These are phyloP conservation scores for Megaptera novaeangliae DNA, from an alignment of 2,113 vertebrate species.

Conservation along the genomic window DNA sequence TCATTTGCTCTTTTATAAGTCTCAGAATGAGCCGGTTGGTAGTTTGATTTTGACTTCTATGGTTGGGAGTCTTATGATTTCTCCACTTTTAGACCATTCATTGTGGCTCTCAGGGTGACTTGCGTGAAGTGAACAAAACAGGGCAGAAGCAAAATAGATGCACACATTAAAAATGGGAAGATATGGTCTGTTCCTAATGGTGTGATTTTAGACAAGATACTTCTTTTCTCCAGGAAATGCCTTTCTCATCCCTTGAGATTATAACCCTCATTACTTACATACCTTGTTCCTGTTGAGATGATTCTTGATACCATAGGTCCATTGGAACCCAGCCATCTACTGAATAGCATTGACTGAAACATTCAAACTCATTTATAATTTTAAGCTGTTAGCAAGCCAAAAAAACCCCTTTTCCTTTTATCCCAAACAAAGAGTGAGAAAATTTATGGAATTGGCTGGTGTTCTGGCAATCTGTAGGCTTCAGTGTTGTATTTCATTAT, in stretches of 20 bases:
- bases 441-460: not conserved
- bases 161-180: not conserved
- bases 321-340: not conserved
- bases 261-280: not conserved
- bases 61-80: not conserved
- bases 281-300: not conserved
- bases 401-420: not conserved
- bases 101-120: not conserved
- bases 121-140: not conserved
- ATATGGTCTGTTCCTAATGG: not conserved
- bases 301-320: not conserved
- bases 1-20: not conserved
- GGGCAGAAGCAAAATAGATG: not conserved
- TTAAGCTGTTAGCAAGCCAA: not conserved
- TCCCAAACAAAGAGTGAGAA: not conserved
- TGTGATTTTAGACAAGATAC: not conserved
- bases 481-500: not conserved
- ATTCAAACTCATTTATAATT: not conserved
- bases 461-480: not conserved
- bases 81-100: not conserved
- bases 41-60: not conserved
- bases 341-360: not conserved
- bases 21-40: not conserved
- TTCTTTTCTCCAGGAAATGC: not conserved
- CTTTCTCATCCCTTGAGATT: not conserved